Conservation (phyloP, 2,797 vertebrate genomes). For the Galagoides demidoff region DNA sequence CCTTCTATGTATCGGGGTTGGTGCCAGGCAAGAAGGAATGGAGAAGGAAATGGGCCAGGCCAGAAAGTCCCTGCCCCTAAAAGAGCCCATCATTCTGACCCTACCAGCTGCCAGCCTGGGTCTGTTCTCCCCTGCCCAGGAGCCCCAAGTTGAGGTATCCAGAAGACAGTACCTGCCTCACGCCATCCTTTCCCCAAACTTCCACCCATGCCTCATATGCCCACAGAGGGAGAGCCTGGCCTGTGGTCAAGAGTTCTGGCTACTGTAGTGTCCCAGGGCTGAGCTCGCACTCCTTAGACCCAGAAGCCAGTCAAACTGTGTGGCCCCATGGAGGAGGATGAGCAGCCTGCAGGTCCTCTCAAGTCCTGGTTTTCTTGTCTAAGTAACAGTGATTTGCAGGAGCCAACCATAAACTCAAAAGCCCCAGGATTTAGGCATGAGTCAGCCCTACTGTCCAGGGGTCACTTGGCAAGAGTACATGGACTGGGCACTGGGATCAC, state of each 20-base stretch:
- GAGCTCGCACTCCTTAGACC: neutral
- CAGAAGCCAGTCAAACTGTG: neutral
- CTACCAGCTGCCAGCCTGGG: too few species aligned
- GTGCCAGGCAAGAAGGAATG: neutral
- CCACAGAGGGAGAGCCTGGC: neutral
- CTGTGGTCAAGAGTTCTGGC: neutral
- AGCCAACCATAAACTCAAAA: constrained; percentile 60
- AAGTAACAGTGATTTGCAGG: neutral
- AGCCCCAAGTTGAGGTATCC: neutral
- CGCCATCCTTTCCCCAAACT: neutral
- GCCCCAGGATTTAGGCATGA: constrained; percentile 77
- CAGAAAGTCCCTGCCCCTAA: neutral
- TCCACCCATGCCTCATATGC: neutral
- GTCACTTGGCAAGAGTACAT: constrained; percentile 84
- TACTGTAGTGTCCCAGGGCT: neutral
- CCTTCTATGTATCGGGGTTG: neutral
- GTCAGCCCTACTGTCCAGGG: constrained; percentile 84
- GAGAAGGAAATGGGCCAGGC: neutral
- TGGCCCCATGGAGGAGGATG: neutral
- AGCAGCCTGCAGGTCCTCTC: neutral
- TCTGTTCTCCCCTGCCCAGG: neutral
- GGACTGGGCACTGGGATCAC: constrained; percentile 78
- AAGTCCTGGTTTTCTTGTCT: neutral
- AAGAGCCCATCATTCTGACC: neutral
- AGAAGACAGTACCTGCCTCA: neutral